A percentile compares a stretch with the other conserved stretches of the same genome.
Conservation (phyloP, 2,113 vertebrate genomes). For the Cichladusa arquata region DNA sequence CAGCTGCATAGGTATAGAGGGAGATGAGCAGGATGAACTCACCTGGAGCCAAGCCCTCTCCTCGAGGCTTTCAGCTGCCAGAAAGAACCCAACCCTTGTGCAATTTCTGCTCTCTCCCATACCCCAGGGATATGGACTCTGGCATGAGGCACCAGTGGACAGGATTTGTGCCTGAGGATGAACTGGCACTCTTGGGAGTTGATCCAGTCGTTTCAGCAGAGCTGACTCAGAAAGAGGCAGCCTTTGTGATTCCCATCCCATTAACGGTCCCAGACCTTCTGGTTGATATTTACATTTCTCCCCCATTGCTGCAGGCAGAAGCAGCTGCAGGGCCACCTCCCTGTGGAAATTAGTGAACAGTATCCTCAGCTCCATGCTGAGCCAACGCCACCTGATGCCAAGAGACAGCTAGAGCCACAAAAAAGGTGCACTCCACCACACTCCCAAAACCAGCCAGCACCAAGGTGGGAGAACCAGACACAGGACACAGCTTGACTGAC, state of each 20-base stretch:
- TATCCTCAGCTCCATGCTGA: background rate
- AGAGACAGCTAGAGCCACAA: background rate
- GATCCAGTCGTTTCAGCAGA: background rate
- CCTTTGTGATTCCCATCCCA: background rate
- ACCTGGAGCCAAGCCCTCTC: background rate
- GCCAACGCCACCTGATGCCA: background rate
- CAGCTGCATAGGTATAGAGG: background rate
- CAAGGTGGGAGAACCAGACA: background rate
- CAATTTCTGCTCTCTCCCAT: background rate
- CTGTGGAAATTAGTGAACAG: background rate
- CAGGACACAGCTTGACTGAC: background rate
- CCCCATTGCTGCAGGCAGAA: background rate
- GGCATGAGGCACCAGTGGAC: background rate
- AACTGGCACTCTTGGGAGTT: background rate
- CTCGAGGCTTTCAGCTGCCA: background rate
- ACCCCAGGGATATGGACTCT: background rate
- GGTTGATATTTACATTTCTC: background rate
- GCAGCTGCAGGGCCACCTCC: background rate
- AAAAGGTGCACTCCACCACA: background rate
- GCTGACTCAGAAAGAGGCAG: background rate
- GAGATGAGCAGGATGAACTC: background rate
- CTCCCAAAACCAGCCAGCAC: background rate
- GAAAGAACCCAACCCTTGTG: background rate
- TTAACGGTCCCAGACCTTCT: background rate
- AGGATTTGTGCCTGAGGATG: background rate